Evolutionary conservation across 1,140 invertebrate genomes (phyloP).

Genomic region (Euborellia annulipes): DNA sequence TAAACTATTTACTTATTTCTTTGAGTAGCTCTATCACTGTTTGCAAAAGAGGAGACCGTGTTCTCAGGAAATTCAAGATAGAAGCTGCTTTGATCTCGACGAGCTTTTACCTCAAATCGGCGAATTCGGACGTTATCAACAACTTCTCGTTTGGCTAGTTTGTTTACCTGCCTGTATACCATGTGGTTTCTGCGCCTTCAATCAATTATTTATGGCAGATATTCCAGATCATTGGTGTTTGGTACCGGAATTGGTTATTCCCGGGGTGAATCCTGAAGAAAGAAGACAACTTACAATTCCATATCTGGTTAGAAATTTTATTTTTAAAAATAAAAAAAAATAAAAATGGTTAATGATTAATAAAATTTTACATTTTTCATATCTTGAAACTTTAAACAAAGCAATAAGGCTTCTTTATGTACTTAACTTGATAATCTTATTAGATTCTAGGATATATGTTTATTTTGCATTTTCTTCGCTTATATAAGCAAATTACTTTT

Average conservation of each 20-base stretch:
- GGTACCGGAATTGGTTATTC: conserved; percentile 40
- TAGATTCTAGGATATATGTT: no score
- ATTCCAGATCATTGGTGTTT: conserved; percentile 65
- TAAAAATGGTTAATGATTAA: no score
- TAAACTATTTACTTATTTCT: no score
- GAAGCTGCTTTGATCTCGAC: conserved; percentile 48
- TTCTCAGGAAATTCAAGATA: no score
- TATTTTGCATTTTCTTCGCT: no score
- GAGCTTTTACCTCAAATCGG: conserved; percentile 70
- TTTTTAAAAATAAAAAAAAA: conserved; percentile 1
- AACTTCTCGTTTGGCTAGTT: conserved; percentile 67
- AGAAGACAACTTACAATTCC: conserved; percentile 50
- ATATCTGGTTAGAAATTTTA: conserved; percentile 5
- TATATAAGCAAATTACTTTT: no score
- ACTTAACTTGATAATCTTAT: no score
- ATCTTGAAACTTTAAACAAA: no score
- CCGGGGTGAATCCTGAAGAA: conserved; percentile 35
- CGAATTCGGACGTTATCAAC: conserved; percentile 76
- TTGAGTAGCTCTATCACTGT: no score
- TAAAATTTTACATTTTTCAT: no score
- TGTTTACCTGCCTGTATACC: conserved; percentile 75
- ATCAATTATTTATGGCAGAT: conserved; percentile 76
- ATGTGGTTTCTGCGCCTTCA: conserved; percentile 79
- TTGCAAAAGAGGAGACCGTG: no score
- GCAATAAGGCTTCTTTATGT: no score